phyloP scores from a whole-genome alignment of 2,113 vertebrate species.

The Pelecanus crispus region DNA sequence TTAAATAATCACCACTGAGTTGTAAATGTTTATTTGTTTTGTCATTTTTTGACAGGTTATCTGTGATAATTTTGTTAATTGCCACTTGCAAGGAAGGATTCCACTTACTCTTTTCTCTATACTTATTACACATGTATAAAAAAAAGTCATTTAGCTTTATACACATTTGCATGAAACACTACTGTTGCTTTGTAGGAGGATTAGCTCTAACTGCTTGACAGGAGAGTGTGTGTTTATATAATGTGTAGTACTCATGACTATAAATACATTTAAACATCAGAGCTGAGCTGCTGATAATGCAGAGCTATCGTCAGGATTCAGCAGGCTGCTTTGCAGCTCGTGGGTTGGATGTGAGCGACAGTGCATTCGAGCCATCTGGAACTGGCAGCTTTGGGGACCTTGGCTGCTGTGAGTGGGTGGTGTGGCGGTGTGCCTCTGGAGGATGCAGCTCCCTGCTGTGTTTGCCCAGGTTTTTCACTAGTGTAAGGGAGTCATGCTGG shows the following conservation, averaged over 20 bases:
- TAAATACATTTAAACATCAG: neutral
- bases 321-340: neutral
- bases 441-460: neutral
- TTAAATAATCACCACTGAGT: neutral
- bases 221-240: neutral
- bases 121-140: neutral
- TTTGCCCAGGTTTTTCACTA: neutral
- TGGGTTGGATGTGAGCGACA: neutral
- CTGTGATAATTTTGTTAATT: conserved; percentile 8
- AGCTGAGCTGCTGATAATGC: neutral
- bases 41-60: neutral
- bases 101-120: neutral
- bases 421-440: neutral
- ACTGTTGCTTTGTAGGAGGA: neutral
- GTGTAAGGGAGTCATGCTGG: neutral
- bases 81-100: neutral
- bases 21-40: neutral
- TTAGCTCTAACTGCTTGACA: neutral
- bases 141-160: neutral
- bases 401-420: neutral
- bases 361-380: neutral
- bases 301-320: neutral
- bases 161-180: neutral
- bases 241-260: neutral
- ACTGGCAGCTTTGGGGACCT: neutral